These are phyloP conservation scores for Nemotelus pantherinus DNA, from an alignment of 2,888 invertebrate species.

Conservation along the genomic window DNA sequence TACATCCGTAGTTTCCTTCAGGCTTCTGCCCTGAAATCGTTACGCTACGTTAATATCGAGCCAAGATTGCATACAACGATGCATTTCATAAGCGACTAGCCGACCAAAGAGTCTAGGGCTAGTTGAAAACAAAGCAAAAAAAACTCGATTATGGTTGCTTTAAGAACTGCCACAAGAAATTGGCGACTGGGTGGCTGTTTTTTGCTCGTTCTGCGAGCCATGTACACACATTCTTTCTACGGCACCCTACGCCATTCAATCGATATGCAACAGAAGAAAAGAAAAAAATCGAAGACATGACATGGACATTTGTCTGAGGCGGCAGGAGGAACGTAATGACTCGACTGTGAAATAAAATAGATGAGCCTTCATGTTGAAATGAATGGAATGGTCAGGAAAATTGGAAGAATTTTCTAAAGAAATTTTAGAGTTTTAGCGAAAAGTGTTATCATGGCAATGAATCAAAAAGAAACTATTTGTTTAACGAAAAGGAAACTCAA, in stretches of 20 bases:
- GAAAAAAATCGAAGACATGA: slow-evolving; percentile 22
- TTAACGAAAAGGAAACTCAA: slow-evolving; percentile 4
- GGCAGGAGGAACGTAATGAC: background rate
- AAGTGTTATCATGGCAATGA: too few relatives aligned
- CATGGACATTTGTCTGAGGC: slow-evolving; percentile 34
- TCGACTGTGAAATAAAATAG: too few relatives aligned
- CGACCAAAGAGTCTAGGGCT: background rate
- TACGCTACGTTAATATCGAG: background rate
- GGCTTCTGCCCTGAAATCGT: background rate
- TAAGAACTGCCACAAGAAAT: slow-evolving; percentile 51
- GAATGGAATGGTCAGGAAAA: background rate
- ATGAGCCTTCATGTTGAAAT: background rate
- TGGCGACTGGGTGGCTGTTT: slow-evolving; percentile 55
- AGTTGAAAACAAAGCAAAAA: slow-evolving; percentile 37
- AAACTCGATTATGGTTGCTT: slow-evolving; percentile 49
- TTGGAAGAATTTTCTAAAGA: too few relatives aligned
- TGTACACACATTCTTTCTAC: slow-evolving; percentile 11
- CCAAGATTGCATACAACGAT: slow-evolving; percentile 18
- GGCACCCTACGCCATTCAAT: slow-evolving; percentile 44
- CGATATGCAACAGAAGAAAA: slow-evolving; percentile 44
- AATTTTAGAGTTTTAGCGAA: too few relatives aligned
- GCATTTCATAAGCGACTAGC: background rate
- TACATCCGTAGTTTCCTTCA: too few relatives aligned
- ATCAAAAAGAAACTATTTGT: background rate
- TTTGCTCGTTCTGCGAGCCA: slow-evolving; percentile 39